A percentile compares a stretch with the other conserved stretches of the same genome.
Evolutionary conservation across 2,888 invertebrate genomes (phyloP).

Genomic region (Caenorhabditis sp.): DNA sequence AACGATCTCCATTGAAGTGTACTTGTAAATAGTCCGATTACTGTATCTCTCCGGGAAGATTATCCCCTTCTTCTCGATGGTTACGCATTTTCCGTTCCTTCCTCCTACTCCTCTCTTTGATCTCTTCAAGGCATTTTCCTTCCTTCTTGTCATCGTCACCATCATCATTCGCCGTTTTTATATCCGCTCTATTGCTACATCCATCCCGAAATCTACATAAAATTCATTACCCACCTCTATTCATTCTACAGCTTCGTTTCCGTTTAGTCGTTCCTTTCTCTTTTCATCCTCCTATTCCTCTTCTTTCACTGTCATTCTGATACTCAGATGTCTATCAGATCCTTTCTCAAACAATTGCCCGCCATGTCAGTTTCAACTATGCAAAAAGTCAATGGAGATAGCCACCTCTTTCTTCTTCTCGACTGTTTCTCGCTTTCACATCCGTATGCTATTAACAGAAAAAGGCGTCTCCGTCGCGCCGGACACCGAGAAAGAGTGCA

Average conservation of each 20-base stretch:
- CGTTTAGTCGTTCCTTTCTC: background rate
- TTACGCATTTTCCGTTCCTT: background rate
- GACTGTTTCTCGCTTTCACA: conserved; percentile 34
- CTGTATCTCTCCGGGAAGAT: background rate
- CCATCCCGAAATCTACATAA: conserved; percentile 17
- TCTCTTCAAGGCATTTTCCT: background rate
- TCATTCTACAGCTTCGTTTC: background rate
- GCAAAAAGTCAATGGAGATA: background rate
- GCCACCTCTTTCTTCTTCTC: background rate
- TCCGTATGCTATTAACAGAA: conserved; percentile 47
- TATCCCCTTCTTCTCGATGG: background rate
- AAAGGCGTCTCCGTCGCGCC: conserved; percentile 43
- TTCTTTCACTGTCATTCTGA: background rate
- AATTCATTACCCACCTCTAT: background rate
- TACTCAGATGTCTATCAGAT: background rate
- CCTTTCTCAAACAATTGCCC: background rate
- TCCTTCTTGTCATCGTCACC: background rate
- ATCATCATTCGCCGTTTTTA: conserved; percentile 13
- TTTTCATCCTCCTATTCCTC: background rate
- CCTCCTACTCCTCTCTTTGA: background rate
- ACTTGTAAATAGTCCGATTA: conserved; percentile 6
- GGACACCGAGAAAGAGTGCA: conserved; percentile 2
- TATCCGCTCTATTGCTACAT: conserved; percentile 35
- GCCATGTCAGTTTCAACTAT: background rate
- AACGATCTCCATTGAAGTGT: background rate